Conservation (phyloP, 1,140 invertebrate genomes). For the Theocolax elegans region DNA sequence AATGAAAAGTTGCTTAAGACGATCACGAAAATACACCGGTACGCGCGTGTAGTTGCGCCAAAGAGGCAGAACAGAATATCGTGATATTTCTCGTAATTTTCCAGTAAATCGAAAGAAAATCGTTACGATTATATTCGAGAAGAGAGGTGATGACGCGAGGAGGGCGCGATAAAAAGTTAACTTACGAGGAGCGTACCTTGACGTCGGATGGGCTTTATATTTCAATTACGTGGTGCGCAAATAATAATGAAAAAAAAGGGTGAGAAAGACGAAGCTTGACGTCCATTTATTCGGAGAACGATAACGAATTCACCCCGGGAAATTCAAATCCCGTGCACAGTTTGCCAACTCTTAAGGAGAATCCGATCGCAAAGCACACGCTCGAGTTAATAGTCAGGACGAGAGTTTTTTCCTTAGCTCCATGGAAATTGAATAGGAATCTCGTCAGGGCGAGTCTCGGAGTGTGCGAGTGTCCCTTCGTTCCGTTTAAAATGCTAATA, state of each 20-base stretch:
- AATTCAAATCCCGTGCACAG: background rate
- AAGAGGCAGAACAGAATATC: too few relatives aligned
- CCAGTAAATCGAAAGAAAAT: too few relatives aligned
- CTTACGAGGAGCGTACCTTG: background rate
- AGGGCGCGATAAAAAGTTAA: slow-evolving; percentile 18
- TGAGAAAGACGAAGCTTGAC: background rate
- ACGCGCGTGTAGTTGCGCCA: too few relatives aligned
- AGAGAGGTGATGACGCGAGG: too few relatives aligned
- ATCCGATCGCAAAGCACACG: background rate
- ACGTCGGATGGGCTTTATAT: background rate
- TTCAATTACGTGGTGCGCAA: slow-evolving; percentile 11
- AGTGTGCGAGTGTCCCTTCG: background rate
- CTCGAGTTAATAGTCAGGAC: background rate
- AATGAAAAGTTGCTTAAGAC: too few relatives aligned
- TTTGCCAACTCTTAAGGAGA: slow-evolving; percentile 14
- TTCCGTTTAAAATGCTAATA: slow-evolving; percentile 24
- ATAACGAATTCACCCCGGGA: slow-evolving; percentile 3
- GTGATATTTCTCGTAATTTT: too few relatives aligned
- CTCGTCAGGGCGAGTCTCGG: background rate
- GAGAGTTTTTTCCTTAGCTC: background rate
- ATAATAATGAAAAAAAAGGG: slow-evolving; percentile 1
- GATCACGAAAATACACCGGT: too few relatives aligned
- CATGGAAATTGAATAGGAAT: background rate
- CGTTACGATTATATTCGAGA: too few relatives aligned
- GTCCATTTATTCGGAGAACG: background rate